Evolutionary conservation across 2,888 invertebrate genomes (phyloP).

Genomic region (Endotricha flammealis): DNA sequence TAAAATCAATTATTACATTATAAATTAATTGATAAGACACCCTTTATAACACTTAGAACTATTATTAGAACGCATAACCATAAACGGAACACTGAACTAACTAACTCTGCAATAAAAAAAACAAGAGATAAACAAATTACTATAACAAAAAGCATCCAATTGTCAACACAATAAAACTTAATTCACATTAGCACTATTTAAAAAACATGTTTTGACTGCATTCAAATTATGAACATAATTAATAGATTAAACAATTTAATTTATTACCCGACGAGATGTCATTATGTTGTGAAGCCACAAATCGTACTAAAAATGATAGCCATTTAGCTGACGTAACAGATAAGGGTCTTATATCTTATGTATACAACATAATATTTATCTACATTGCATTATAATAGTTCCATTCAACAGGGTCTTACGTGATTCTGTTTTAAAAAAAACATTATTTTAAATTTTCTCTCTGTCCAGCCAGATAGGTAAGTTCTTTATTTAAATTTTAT

Average conservation of each 20-base stretch:
- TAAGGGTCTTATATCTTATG: slow-evolving; percentile 55
- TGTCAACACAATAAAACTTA: slow-evolving; percentile 1
- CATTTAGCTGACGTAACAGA: slow-evolving; percentile 58
- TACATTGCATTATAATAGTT: slow-evolving; percentile 31
- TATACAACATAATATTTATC: slow-evolving; percentile 36
- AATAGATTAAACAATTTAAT: slow-evolving; percentile 23
- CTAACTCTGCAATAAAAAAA: not conserved
- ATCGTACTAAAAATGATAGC: slow-evolving; percentile 58
- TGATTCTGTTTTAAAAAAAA: no score
- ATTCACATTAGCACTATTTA: not conserved
- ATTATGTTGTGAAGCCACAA: slow-evolving; percentile 58
- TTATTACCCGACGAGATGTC: slow-evolving; percentile 65
- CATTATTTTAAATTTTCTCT: no score
- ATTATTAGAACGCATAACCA: not conserved
- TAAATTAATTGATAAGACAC: not conserved
- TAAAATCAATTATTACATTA: not conserved
- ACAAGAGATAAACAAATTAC: not conserved
- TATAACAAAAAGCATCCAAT: not conserved
- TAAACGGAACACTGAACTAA: slow-evolving; percentile 13
- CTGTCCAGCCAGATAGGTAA: no score
- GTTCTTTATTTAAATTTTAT: no score
- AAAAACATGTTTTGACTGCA: not conserved
- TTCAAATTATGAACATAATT: not conserved
- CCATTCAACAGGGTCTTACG: no score
- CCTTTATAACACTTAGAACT: not conserved